phyloP scores from a whole-genome alignment of 2,888 invertebrate species.

The Andrena bicolor region DNA sequence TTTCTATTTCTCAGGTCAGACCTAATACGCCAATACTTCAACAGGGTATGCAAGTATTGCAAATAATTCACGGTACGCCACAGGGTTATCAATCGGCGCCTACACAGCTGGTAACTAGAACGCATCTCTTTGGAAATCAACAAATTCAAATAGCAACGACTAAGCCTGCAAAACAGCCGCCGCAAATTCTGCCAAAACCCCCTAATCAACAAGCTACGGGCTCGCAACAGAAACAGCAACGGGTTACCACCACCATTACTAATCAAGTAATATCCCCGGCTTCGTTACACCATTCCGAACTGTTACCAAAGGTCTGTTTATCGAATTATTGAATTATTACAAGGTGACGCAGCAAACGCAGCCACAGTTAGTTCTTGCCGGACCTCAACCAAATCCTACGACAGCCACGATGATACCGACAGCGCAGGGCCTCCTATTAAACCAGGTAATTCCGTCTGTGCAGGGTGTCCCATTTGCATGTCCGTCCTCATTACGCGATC shows the following conservation, averaged over 20 bases:
- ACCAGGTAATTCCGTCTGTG: conserved; percentile 80
- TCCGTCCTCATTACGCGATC: conserved; percentile 50
- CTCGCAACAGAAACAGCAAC: conserved; percentile 81
- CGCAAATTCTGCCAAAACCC: conserved; percentile 88
- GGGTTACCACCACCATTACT: conserved; percentile 83
- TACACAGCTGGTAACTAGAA: conserved; percentile 81
- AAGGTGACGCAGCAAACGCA: conserved; percentile 84
- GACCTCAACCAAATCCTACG: conserved; percentile 83
- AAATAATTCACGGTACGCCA: conserved; percentile 83
- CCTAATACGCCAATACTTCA: conserved; percentile 83
- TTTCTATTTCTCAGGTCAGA: conserved; percentile 76
- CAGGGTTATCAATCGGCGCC: conserved; percentile 82
- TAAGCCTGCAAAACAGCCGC: conserved; percentile 86
- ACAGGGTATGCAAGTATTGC: conserved; percentile 84
- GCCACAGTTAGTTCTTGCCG: conserved; percentile 84
- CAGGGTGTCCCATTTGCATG: conserved; percentile 53
- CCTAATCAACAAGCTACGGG: conserved; percentile 81
- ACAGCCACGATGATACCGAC: conserved; percentile 84
- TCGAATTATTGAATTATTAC: conserved; percentile 39
- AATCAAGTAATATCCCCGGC: conserved; percentile 77
- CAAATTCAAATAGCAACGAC: conserved; percentile 83
- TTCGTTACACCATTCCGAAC: not conserved
- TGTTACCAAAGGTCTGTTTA: not conserved
- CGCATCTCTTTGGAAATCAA: conserved; percentile 83
- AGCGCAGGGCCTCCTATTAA: conserved; percentile 84